A percentile compares a stretch with the other conserved stretches of the same genome.
Conservation (phyloP, 1,140 invertebrate genomes). For the Aphis craccivora region DNA sequence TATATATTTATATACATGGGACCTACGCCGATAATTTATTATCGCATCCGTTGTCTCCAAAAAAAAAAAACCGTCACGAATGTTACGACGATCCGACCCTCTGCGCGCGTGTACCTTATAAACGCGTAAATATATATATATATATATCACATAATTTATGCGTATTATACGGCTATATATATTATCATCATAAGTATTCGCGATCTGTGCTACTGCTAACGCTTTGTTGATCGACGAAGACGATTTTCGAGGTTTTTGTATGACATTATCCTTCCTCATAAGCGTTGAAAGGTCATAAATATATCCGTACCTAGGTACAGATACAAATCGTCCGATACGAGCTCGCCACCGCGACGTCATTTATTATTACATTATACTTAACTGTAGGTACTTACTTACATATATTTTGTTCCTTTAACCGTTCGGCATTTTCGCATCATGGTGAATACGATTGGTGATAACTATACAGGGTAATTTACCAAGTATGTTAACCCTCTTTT, state of each 20-base stretch:
- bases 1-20: not conserved
- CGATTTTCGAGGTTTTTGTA: conserved; percentile 22
- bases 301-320: not conserved
- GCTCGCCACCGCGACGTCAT: not conserved
- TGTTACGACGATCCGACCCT: conserved; percentile 19
- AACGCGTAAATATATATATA: not conserved
- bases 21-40: conserved; percentile 35
- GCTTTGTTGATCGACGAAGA: not conserved
- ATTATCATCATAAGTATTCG: not conserved
- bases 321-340: not conserved
- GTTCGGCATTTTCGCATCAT: not conserved
- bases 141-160: not conserved
- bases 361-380: not conserved
- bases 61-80: conserved; percentile 29
- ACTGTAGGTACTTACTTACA: no score
- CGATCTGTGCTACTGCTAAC: not conserved
- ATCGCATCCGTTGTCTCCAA: not conserved
- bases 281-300: conserved; percentile 14
- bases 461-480: not conserved
- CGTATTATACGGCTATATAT: no score
- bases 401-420: no score
- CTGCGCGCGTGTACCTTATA: not conserved
- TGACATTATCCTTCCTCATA: not conserved
- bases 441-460: not conserved
- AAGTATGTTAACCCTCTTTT: no score